Base-by-base conservation (phyloP, 2,113 vertebrate species). In the Lamprologus tigripictilis region DNA sequence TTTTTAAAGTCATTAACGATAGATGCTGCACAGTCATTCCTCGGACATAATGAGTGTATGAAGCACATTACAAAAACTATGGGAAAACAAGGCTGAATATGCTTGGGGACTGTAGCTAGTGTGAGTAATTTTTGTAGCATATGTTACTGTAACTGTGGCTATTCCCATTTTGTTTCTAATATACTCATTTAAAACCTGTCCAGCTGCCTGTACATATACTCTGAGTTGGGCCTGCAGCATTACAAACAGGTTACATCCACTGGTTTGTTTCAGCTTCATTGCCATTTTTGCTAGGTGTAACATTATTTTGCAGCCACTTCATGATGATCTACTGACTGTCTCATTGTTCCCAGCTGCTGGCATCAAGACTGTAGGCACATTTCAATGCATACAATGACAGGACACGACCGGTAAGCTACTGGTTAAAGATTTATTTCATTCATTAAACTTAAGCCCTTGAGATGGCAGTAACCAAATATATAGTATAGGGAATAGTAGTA, bases 401-500 rank as follows among this genome's bases (percentile, higher is more conserved):
- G 26, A 78, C 42, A 49, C 0, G 2, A 21, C 61, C 1, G 2
- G 33, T 37, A 78, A 78, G 71, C 9, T 19, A 31, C 16, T 31
- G 16, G 71, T 28, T 47, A 76, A 76, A 47, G 71, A 76, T 28
- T 31, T 0, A 49, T 31, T 28, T 78, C 42, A 78, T 17, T 78
- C 16, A 78, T 76, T 47, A 49, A 28, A 47, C 40, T 47, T 76
- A 17, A 76, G 21, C 42, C 23, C 4, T 19, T 19, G 10, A 76
- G 68, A 76, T 47, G 40, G 42, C 40, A 76, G 68, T 73, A 17
- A 73, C 21, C 40, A 45, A 45, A 16, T 73, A 73, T 26, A 73
- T 26, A 73, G 40, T 47, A 28, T 47, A 76, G 68, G 42, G 68
- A 76, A 76, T 40, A 47, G 14, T 49, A 49, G 71, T 78, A 49